Base-by-base conservation (phyloP, 2,797 vertebrate genomes). In the Coracias cyanogaster region DNA sequence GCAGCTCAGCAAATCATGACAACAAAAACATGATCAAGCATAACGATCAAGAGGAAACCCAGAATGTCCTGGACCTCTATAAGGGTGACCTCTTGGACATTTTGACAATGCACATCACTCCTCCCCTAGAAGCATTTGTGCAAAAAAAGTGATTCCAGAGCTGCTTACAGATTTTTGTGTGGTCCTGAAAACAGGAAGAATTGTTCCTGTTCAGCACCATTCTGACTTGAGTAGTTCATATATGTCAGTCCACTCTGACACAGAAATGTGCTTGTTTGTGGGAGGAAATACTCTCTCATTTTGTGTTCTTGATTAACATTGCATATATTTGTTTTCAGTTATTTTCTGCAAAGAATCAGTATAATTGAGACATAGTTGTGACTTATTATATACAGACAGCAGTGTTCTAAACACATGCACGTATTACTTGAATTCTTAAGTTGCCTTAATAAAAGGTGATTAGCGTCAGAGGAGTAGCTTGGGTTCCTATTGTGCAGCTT, bases 11-110 rank as follows among this genome's bases (percentile, higher is more conserved):
- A 22, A 10, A 8, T 6, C 55, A 26, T 19, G 70, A 6, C 10
- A n/a, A 18, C 52, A 9, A 9, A 4, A 6, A 1, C 3, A 39
- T 0, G 1, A 19, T 1, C 0, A 9, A 82, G 39, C 0, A 1
- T 3, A 6, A 8, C 0, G 4, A 24, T 0, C 74, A 28, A 3
- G 43, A 52, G 37, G 41, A 62, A 31, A 41, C 55, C 8, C 91
- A 24, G 5, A 51, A 48, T 0, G 15, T 54, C 69, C 52, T 89
- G 3, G 35, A 55, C 17, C 48, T 94, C 67, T 58, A 7, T 77
- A 61, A 49, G 5, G 61, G 14, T 1, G 96, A 89, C 80, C 81
- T 80, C 54, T 33, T 95, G 89, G 97, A 95, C 77, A 10, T 82
- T 29, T 8, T 95, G 89, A 94, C 94, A 1, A 26, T 33, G 90